Conservation (phyloP, 2,888 invertebrate genomes). For the Polietes domitor region DNA sequence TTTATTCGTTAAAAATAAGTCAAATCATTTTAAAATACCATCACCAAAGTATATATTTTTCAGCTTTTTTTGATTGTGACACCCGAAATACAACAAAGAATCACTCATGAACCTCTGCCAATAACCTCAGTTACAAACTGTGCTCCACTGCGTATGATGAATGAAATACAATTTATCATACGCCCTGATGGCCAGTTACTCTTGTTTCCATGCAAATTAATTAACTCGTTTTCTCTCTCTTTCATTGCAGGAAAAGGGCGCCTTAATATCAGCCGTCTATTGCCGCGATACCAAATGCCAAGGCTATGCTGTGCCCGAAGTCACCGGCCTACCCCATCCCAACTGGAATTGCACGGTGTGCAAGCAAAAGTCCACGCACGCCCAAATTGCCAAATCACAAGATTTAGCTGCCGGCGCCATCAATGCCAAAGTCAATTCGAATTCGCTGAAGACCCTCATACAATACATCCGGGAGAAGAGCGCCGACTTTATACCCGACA, state of each 20-base stretch:
- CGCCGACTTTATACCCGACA: slow-evolving; percentile 76
- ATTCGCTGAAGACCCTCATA: slow-evolving; percentile 74
- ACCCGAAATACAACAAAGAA: too few relatives aligned
- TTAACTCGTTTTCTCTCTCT: neutral
- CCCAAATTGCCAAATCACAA: slow-evolving; percentile 78
- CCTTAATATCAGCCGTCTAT: slow-evolving; percentile 79
- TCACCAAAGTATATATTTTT: too few relatives aligned
- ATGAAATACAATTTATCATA: too few relatives aligned
- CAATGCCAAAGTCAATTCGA: slow-evolving; percentile 77
- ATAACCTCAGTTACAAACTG: too few relatives aligned
- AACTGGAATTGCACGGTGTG: slow-evolving; percentile 87
- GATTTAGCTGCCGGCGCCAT: slow-evolving; percentile 78
- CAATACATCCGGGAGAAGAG: slow-evolving; percentile 78
- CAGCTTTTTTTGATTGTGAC: too few relatives aligned
- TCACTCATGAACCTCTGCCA: too few relatives aligned
- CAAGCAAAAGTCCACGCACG: slow-evolving; percentile 78
- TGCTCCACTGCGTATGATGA: too few relatives aligned
- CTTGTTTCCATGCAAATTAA: too few relatives aligned
- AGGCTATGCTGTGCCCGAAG: slow-evolving; percentile 82
- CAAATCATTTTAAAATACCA: too few relatives aligned
- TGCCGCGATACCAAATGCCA: slow-evolving; percentile 81
- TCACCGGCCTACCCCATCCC: slow-evolving; percentile 83
- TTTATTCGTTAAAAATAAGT: too few relatives aligned
- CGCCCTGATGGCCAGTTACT: too few relatives aligned
- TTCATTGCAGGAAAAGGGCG: slow-evolving; percentile 78